Conservation (phyloP, 2,797 vertebrate genomes). For the Thalassophryne amazonica region DNA sequence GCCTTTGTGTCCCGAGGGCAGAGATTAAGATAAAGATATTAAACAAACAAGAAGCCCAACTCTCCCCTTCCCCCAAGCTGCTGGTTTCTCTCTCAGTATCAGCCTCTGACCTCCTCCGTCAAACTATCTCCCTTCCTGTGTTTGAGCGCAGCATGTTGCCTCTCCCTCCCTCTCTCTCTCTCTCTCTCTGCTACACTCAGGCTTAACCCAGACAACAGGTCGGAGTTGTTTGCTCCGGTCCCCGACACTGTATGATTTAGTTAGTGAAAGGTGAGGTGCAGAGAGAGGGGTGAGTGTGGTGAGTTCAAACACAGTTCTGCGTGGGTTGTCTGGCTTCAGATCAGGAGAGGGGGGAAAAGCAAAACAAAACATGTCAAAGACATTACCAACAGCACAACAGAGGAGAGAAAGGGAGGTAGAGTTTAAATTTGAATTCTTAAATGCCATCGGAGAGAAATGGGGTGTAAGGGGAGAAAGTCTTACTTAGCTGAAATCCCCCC, state of each 20-base stretch:
- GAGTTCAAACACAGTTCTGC: constrained; percentile 12
- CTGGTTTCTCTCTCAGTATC: constrained; percentile 19
- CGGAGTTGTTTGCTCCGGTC: constrained; percentile 19
- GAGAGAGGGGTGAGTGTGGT: neutral
- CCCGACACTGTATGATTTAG: constrained; percentile 2
- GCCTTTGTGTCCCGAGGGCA: constrained; percentile 88
- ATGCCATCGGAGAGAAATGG: constrained; percentile 22
- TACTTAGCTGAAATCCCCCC: constrained; percentile 43
- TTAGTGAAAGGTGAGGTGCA: constrained; percentile 2
- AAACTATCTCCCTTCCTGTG: constrained; percentile 38
- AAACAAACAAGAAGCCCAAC: constrained; percentile 68
- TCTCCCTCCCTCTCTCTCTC: too few species aligned
- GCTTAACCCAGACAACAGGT: constrained; percentile 8
- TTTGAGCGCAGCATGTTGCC: constrained; percentile 35
- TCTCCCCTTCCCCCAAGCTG: constrained; percentile 34
- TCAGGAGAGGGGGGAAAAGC: too few species aligned
- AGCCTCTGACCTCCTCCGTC: constrained; percentile 32
- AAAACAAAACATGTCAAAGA: constrained; percentile 81
- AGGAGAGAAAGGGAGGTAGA: neutral
- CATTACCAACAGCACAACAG: constrained; percentile 76
- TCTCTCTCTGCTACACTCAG: neutral
- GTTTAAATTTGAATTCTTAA: neutral
- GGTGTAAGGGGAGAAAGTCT: constrained; percentile 37
- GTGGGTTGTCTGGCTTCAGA: constrained; percentile 75
- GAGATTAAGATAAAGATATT: constrained; percentile 92